A percentile compares a stretch with the other conserved stretches of the same genome.
Evolutionary conservation across 2,113 vertebrate species (phyloP).

Genomic region (Maylandia zebra): DNA sequence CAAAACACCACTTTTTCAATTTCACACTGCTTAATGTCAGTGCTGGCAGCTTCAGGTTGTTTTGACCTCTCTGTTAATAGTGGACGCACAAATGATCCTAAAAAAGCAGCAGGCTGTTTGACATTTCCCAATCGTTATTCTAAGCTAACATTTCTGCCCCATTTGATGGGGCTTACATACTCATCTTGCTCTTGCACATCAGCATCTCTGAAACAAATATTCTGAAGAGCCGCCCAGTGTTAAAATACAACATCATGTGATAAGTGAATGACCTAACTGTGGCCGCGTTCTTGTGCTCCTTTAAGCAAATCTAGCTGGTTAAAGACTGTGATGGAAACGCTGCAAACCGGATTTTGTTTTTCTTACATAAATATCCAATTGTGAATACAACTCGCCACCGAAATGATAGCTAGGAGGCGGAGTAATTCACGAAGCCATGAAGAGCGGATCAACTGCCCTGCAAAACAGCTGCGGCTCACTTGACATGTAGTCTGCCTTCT

Average conservation of each 20-base stretch:
- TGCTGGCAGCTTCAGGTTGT: background rate
- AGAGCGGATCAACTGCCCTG: constrained; percentile 24
- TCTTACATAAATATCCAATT: background rate
- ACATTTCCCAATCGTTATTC: background rate
- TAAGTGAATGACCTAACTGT: background rate
- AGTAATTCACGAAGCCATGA: constrained; percentile 11
- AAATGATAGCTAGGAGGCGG: constrained; percentile 15
- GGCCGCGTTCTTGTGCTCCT: background rate
- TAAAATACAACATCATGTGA: background rate
- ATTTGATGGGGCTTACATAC: background rate
- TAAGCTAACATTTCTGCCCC: background rate
- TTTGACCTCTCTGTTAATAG: background rate
- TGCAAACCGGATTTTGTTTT: background rate
- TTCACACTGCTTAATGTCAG: background rate
- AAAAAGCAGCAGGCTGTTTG: background rate
- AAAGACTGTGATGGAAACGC: background rate
- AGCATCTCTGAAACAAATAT: background rate
- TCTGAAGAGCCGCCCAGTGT: background rate
- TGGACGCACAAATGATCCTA: background rate
- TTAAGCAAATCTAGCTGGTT: background rate
- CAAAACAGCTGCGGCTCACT: constrained; percentile 44
- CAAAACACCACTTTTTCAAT: background rate
- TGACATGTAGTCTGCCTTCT: constrained; percentile 42
- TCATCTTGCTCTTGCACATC: background rate
- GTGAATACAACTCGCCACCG: background rate